Percentiles rank a stretch among this genome's conserved stretches.
These are phyloP conservation scores for Hydrozoanthus gracilis DNA, from an alignment of 92 coral and sea anemone genomes.

Conservation along the genomic window DNA sequence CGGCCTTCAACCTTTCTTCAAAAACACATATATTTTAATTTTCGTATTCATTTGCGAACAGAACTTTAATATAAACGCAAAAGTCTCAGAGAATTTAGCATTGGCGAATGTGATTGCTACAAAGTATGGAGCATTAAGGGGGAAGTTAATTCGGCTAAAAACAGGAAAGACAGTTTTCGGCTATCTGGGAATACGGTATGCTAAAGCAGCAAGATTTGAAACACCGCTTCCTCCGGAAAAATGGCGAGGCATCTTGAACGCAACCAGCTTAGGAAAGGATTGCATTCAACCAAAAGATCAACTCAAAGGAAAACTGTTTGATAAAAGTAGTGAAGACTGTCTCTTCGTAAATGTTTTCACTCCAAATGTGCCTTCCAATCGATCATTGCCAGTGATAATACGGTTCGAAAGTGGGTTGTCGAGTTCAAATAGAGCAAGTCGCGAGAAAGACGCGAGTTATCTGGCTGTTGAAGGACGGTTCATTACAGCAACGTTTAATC, in stretches of 20 bases:
- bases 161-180: neutral
- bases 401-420: neutral
- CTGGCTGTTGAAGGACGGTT: slow-evolving; percentile 1
- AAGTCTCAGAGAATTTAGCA: neutral
- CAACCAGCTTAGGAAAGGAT: neutral
- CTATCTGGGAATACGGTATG: slow-evolving; percentile 18
- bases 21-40: neutral
- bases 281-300: neutral
- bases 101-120: neutral
- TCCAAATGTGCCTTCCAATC: neutral
- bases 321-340: neutral
- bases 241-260: neutral
- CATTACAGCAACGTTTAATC: neutral
- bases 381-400: neutral
- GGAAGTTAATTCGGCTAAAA: neutral
- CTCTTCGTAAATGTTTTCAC: slow-evolving; percentile 3
- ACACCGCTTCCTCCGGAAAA: neutral
- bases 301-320: neutral
- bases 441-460: neutral
- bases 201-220: slow-evolving; percentile 6
- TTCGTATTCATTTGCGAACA: neutral
- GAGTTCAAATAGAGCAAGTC: neutral
- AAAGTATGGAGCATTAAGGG: neutral
- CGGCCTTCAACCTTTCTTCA: neutral
- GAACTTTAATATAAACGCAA: slow-evolving; percentile 5